Evolutionary conservation across 1,140 invertebrate species (phyloP), one percentile per base, ranked within the genome.

Genomic region (Phenacoccus solenopsis): DNA sequence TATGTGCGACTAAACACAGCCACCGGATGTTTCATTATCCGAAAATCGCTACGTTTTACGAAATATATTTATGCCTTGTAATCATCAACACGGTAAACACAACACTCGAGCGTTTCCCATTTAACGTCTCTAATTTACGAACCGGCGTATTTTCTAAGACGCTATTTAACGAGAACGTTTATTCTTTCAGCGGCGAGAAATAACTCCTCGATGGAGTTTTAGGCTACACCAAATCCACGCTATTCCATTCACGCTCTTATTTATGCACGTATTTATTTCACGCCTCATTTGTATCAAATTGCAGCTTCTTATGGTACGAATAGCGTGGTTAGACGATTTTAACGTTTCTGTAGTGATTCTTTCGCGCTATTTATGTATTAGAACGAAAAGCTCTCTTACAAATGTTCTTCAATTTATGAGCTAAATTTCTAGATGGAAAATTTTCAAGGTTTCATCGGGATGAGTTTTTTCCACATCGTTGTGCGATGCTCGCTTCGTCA

Each of bases 261-360:
- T 49, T 49, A 49, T 49, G 38, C 38, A 49, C 38, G 38, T 49
- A 49, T 49, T 49, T 49, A 49, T 49, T 49, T 49, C 38, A 49
- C 5, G 5, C 38, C 38, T 49, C 38, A 49, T n/a, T 49, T 49
- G 38, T 49, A 49, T 49, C 5, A 49, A 49, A 49, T 49, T n/a
- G 38, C 16, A 49, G 38, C 38, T 49, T 49, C 20, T 49, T 49
- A 49, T 49, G 20, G 38, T 2, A 10, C 38, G 16, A 49, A 49
- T 49, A n/a, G 38, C 38, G 13, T 16, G 38, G 30, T n/a, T 49
- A 49, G 12, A 49, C 38, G 12, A 49, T 49, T 49, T 49, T 16
- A 49, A n/a, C 13, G 30, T 32, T 7, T 13, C 3, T 49, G 38
- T 49, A 49, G 12, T 49, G 38, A 49, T 49, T 49, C 30, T 32